These are phyloP conservation scores for Eumerus sabulonum DNA, from an alignment of 2,888 invertebrate species.

Conservation along the genomic window DNA sequence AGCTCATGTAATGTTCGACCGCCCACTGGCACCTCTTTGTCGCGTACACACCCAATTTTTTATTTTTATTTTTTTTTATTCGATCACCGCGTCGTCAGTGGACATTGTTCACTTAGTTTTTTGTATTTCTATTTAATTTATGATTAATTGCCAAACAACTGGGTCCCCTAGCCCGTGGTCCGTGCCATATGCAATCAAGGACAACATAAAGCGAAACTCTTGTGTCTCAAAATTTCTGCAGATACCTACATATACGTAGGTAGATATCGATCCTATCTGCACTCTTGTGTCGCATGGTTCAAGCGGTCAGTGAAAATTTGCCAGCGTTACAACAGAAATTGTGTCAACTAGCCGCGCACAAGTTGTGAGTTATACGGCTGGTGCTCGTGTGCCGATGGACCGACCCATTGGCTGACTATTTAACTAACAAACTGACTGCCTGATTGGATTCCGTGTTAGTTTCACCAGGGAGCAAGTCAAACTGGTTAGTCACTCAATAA, in stretches of 20 bases:
- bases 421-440: too few species aligned
- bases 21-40: slow-evolving; percentile 35
- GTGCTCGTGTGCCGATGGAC: not conserved
- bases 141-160: slow-evolving; percentile 56
- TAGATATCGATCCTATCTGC: slow-evolving; percentile 1
- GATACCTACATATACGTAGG: not conserved
- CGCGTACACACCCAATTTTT: slow-evolving; percentile 38
- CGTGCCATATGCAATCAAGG: slow-evolving; percentile 43
- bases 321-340: slow-evolving; percentile 38
- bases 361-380: slow-evolving; percentile 25
- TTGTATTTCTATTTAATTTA: slow-evolving; percentile 56
- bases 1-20: slow-evolving; percentile 19
- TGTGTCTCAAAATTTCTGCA: slow-evolving; percentile 18
- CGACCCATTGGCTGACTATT: not conserved
- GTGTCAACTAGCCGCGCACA: slow-evolving; percentile 43
- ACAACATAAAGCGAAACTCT: slow-evolving; percentile 29
- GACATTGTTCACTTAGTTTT: slow-evolving; percentile 22
- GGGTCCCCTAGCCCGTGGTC: too few species aligned
- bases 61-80: too few species aligned
- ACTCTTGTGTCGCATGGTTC: slow-evolving; percentile 28
- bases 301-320: slow-evolving; percentile 44
- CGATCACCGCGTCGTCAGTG: too few species aligned
- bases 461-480: slow-evolving; percentile 53
- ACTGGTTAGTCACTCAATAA: slow-evolving; percentile 51
- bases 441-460: slow-evolving; percentile 32